Percentiles rank a stretch among this genome's conserved stretches.
Evolutionary conservation across 2,888 invertebrate genomes (phyloP).

Genomic region (Metellina segmentata): DNA sequence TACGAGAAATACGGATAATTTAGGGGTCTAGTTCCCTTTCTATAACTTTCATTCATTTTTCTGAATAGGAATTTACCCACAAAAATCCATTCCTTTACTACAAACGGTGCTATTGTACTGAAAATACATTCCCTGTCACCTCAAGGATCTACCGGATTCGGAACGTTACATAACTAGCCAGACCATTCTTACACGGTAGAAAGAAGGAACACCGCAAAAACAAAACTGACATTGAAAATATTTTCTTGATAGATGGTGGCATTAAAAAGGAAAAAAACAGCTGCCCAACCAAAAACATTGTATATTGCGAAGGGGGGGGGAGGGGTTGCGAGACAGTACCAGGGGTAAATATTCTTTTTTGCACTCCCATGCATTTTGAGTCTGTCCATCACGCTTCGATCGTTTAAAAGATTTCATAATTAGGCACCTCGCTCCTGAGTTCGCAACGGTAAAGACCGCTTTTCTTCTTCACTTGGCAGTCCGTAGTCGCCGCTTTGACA

Average conservation of each 20-base stretch:
- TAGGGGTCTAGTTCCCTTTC: no score
- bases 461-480: slow-evolving; percentile 57
- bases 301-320: not conserved
- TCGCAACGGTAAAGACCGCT: slow-evolving; percentile 71
- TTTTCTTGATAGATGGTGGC: slow-evolving; percentile 3
- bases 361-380: slow-evolving; percentile 43
- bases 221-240: slow-evolving; percentile 4
- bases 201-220: not conserved
- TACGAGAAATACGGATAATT: no score
- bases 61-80: no score
- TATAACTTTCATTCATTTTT: no score
- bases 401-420: slow-evolving; percentile 52
- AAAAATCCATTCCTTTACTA: no score
- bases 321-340: not conserved
- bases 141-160: not conserved
- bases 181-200: not conserved
- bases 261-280: not conserved
- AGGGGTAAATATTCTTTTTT: not conserved
- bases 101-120: no score
- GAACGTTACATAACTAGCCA: slow-evolving; percentile 13
- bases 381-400: slow-evolving; percentile 45
- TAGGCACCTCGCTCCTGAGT: slow-evolving; percentile 29
- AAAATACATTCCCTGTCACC: no score
- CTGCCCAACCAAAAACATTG: not conserved
- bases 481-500: slow-evolving; percentile 44